These are phyloP conservation scores for Leptoteleia sp. DNA, from an alignment of 1,140 invertebrate species.

Conservation along the genomic window DNA sequence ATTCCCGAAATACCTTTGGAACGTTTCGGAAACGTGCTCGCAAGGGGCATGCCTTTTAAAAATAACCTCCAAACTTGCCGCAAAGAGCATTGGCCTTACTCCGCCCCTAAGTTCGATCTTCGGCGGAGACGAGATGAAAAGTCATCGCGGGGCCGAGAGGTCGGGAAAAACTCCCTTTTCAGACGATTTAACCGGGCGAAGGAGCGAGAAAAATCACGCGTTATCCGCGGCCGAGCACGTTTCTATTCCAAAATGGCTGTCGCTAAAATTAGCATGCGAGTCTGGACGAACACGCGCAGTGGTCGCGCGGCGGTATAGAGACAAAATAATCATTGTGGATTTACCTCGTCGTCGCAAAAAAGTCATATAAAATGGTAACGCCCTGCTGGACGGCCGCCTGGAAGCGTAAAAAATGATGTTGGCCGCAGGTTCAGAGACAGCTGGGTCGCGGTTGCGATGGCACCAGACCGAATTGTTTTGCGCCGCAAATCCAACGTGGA, in stretches of 20 bases:
- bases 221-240: constrained; percentile 60
- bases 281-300: not conserved
- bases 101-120: too few relatives aligned
- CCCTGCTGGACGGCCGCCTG: constrained; percentile 87
- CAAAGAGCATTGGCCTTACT: not conserved
- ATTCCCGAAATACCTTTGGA: too few relatives aligned
- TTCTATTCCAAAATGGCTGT: constrained; percentile 77
- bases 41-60: constrained; percentile 19
- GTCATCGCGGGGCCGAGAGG: too few relatives aligned
- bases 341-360: constrained; percentile 89
- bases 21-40: constrained; percentile 38
- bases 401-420: constrained; percentile 77
- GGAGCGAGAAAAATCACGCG: not conserved
- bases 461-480: constrained; percentile 51
- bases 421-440: constrained; percentile 74
- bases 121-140: too few relatives aligned
- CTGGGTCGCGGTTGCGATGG: constrained; percentile 73
- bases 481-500: constrained; percentile 3
- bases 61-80: constrained; percentile 37
- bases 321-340: too few relatives aligned
- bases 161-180: too few relatives aligned
- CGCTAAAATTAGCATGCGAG: constrained; percentile 72
- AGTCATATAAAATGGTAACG: constrained; percentile 93
- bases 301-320: too few relatives aligned
- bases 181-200: not conserved